Conservation (phyloP, 2,113 vertebrate genomes). For the Uria lomvia region DNA sequence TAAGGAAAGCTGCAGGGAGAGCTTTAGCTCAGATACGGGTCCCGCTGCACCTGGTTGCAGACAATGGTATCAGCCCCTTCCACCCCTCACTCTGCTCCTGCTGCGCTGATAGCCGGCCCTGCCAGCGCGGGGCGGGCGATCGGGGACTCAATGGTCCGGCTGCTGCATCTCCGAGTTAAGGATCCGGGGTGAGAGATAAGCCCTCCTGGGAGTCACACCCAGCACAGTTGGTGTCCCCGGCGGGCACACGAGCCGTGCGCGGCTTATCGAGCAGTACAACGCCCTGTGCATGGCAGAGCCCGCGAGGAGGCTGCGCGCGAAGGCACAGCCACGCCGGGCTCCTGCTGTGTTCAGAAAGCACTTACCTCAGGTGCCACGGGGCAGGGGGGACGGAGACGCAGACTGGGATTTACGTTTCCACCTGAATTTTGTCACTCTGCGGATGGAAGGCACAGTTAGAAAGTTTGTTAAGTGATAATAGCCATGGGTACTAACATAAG, state of each 20-base stretch:
- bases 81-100: background rate
- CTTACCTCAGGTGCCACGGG: background rate
- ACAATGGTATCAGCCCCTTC: background rate
- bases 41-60: background rate
- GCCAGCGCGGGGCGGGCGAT: background rate
- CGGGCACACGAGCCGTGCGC: background rate
- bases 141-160: background rate
- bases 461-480: background rate
- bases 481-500: accelerated
- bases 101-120: background rate
- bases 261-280: background rate
- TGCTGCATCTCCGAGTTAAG: constrained; percentile 24
- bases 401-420: accelerated
- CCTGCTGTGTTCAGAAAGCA: background rate
- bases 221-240: background rate
- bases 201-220: background rate
- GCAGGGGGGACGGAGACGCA: accelerated
- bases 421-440: background rate
- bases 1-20: background rate
- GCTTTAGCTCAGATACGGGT: background rate
- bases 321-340: background rate
- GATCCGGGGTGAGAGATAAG: background rate
- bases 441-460: background rate
- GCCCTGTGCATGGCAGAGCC: background rate
- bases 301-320: accelerated